Evolutionary conservation across 2,888 invertebrate species (phyloP), one percentile per base, ranked within the genome.

Genomic region (Enchytraeus crypticus): DNA sequence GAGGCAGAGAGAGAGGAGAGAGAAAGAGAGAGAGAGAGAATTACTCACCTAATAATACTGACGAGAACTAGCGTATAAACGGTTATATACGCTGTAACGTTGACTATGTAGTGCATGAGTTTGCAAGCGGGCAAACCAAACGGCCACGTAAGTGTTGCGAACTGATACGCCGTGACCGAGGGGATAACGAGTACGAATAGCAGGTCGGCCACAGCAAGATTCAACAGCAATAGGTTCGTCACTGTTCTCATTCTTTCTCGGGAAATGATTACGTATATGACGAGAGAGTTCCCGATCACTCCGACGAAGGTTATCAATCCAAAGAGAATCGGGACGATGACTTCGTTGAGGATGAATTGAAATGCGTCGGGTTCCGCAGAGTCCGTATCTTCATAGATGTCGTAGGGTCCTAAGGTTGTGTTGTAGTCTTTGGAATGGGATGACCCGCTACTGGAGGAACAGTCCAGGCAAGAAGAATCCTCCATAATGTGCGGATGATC

Each of bases 71-170:
- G 53, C 1, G 65, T 92, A 80, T 91, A 92, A 5, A 92, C 90
- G 69, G 89, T 89, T 59, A 89, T 90, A 74, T 90, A 91, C 32
- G 91, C 91, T n/a, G 90, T 90, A 43, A 91, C 90, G 61, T 90
- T 89, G 67, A 90, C 89, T 75, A 91, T 85, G 74, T 92, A 92
- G 77, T 92, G 91, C 21, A 92, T 90, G 29, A 87, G 85, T 80
- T 89, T 88, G 81, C 91, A 91, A 87, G 89, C 89, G 76, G 86
- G 82, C 73, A 32, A 32, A 51, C 65, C 65, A 43, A 65, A 61
- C 14, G 43, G 38, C 43, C 54, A 57, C 23, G 5, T 3, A 2
- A 18, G 32, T 14, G 27, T 53, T 4, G 65, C 66, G 18, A 66
- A 62, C 34, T 51, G 51, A 34, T 89, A 87, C 1, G 90, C 91